These are phyloP conservation scores for Amiota minor DNA, from an alignment of 2,888 invertebrate species.

Conservation along the genomic window DNA sequence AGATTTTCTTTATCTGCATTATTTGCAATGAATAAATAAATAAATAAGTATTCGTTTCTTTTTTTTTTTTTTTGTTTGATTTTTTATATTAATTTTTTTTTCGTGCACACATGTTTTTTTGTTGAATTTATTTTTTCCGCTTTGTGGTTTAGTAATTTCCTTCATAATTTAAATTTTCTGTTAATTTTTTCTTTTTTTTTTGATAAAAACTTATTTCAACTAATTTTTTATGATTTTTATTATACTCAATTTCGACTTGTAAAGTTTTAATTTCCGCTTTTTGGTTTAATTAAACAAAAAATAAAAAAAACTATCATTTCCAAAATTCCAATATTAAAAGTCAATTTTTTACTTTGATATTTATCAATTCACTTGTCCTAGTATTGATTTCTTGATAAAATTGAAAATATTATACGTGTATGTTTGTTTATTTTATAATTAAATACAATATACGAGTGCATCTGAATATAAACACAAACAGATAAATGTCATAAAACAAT, in stretches of 20 bases:
- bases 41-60: no score
- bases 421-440: not conserved
- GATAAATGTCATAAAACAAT: slow-evolving; percentile 13
- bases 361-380: not conserved
- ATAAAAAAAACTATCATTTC: not conserved
- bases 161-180: not conserved
- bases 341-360: no score
- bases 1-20: no score
- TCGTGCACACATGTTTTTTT: not conserved
- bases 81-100: slow-evolving; percentile 12
- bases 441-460: not conserved
- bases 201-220: not conserved
- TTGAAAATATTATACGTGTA: not conserved
- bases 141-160: slow-evolving; percentile 23
- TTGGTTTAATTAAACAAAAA: not conserved
- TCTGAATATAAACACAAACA: not conserved
- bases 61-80: not conserved
- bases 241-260: not conserved
- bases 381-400: not conserved
- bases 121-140: slow-evolving; percentile 4
- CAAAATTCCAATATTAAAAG: no score
- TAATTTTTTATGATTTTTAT: not conserved
- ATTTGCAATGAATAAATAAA: no score
- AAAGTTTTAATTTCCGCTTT: slow-evolving; percentile 19
- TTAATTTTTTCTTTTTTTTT: slow-evolving; percentile 13